Percentiles rank a stretch among this genome's conserved stretches.
phyloP scores from a whole-genome alignment of 2,888 invertebrate genomes.

The Heteromyza rotundicornis region DNA sequence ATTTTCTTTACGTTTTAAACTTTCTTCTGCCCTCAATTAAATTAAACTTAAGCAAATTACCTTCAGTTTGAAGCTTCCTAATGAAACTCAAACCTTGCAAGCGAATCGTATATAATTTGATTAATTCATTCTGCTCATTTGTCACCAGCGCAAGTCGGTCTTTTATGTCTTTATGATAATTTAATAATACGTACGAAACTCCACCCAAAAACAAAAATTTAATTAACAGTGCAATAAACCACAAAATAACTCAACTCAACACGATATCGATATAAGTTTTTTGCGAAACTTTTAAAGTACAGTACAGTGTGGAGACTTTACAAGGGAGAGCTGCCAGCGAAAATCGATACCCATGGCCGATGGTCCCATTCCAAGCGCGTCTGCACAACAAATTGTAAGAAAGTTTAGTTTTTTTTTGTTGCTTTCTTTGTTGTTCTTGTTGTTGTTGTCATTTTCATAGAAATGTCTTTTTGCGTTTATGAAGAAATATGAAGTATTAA shows the following conservation, averaged over 20 bases:
- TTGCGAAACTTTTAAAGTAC: neutral
- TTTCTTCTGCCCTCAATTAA: too few species aligned
- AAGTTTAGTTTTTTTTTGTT: slow-evolving; percentile 20
- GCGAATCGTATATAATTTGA: too few species aligned
- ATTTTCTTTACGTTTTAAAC: too few species aligned
- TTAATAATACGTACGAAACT: too few species aligned
- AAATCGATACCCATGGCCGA: neutral
- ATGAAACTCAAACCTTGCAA: too few species aligned
- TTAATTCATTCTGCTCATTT: too few species aligned
- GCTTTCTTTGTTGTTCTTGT: neutral
- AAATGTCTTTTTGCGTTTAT: slow-evolving; percentile 35
- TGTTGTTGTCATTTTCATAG: slow-evolving; percentile 7
- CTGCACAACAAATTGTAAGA: slow-evolving; percentile 8
- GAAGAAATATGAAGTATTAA: slow-evolving; percentile 57
- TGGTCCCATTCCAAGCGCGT: slow-evolving; percentile 3
- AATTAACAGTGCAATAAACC: neutral
- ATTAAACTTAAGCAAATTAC: too few species aligned
- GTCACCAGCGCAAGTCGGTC: too few species aligned
- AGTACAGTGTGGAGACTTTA: neutral
- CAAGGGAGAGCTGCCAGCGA: neutral
- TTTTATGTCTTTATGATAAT: too few species aligned
- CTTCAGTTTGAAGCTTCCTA: too few species aligned
- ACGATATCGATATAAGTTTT: neutral
- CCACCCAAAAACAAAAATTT: neutral
- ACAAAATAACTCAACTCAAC: neutral